Base-by-base conservation (phyloP, 2,797 vertebrate genomes). In the Triplophysa bombifrons region DNA sequence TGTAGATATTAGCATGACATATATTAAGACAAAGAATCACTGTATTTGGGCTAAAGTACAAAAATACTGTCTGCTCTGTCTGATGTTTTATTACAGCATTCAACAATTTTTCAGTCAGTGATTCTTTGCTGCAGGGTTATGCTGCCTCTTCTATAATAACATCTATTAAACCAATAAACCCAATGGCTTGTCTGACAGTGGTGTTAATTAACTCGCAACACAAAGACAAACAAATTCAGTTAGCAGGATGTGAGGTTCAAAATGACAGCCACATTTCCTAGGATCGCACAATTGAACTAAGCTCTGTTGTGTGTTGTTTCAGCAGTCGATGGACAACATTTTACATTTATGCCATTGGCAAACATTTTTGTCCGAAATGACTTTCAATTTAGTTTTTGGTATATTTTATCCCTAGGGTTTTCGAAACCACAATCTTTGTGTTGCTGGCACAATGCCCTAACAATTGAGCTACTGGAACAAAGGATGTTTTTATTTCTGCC, bases 21-120 rank as follows among this genome's bases (percentile, higher is more conserved):
- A 60, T 25, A 17, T 20, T 19, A 20, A 68, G 20, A 27, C 16
- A 74, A 66, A 66, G 20, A 8, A 12, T 11, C 20, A 46, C 44
- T 68, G 22, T 67, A 38, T 67, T 30, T 46, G 13, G 22, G 38
- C 53, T 67, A 68, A 20, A 76, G 67, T 76, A 41, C 14, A 17
- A n/a, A 30, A 38, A 19, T 19, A n/a, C 61, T 64, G 61, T 19
- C 38, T 67, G 11, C 22, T 19, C 12, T 22, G 19, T 25, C 34
- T 46, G 20, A 12, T 9, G 8, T 64, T 72, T 60, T 72, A 13
- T 17, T 72, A 72, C 56, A 72, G 14, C 27, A 22, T 72, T 55
- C 30, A 12, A 17, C 16, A 30, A 22, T 65, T 65, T 51, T 30
- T 7, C 14, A 51, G 25, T 25, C 61, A 55, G 1, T 22, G 14